phyloP scores from a whole-genome alignment of 2,113 vertebrate genomes.

The Xyrauchen texanus region DNA sequence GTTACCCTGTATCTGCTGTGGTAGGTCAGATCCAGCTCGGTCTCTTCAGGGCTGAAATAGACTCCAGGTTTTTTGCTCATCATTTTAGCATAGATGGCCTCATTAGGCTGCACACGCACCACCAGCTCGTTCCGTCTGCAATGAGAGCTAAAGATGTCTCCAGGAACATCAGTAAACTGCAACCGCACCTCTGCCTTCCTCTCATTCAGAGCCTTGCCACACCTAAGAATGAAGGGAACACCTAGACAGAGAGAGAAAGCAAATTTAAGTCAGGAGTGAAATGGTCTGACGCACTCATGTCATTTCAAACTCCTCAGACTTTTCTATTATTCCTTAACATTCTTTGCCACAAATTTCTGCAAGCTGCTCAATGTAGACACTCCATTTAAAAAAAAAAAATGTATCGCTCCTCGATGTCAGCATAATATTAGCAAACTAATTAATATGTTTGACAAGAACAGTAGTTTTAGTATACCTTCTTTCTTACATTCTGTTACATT shows the following conservation, averaged over 20 bases:
- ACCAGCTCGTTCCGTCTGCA: constrained; percentile 90
- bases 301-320: too few relatives aligned
- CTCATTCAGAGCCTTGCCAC: constrained; percentile 91
- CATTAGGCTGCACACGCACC: constrained; percentile 88
- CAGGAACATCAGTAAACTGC: constrained; percentile 88
- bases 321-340: too few relatives aligned
- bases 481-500: too few relatives aligned
- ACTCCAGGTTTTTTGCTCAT: constrained; percentile 94
- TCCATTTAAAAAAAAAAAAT: too few relatives aligned
- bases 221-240: constrained; percentile 88
- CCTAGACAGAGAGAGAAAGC: constrained; percentile 64
- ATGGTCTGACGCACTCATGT: too few relatives aligned
- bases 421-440: too few relatives aligned
- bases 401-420: too few relatives aligned
- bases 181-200: constrained; percentile 89
- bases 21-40: constrained; percentile 91
- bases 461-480: too few relatives aligned
- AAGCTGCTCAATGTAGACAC: too few relatives aligned
- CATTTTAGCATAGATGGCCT: constrained; percentile 92
- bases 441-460: too few relatives aligned
- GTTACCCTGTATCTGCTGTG: constrained; percentile 86
- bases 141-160: constrained; percentile 84
- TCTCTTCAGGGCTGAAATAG: constrained; percentile 86
- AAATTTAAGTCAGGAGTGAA: too few relatives aligned
- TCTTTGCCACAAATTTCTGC: too few relatives aligned